phyloP scores from a whole-genome alignment of 2,888 invertebrate species.

The Taenaris catops region DNA sequence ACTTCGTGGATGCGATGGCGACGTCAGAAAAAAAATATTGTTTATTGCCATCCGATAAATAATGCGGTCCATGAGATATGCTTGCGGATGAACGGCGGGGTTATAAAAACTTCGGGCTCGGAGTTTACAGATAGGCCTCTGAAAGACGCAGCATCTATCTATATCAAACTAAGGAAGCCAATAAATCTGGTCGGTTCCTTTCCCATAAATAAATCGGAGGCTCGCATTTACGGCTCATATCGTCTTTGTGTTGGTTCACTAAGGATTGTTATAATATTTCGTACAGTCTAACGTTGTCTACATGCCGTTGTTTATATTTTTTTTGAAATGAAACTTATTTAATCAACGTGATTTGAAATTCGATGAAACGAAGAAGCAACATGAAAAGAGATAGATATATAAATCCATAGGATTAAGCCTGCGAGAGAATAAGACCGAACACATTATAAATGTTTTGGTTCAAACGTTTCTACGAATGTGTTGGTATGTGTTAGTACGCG shows the following conservation, averaged over 20 bases:
- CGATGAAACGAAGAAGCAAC: too few relatives aligned
- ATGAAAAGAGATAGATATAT: too few relatives aligned
- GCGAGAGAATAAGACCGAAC: too few relatives aligned
- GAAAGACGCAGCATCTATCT: conserved; percentile 47
- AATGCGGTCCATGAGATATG: conserved; percentile 40
- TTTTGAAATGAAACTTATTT: too few relatives aligned
- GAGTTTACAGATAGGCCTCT: conserved; percentile 46
- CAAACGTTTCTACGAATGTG: too few relatives aligned
- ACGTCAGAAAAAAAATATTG: conserved; percentile 42
- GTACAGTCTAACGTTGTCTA: too few relatives aligned
- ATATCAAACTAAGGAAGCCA: conserved; percentile 53
- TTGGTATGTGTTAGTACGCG: too few relatives aligned
- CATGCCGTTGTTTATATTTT: too few relatives aligned
- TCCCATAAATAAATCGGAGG: conserved; percentile 51
- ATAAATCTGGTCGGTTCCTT: conserved; percentile 60
- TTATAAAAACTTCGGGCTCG: conserved; percentile 37
- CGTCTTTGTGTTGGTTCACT: conserved; percentile 46
- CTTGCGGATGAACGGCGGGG: conserved; percentile 26
- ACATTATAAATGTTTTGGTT: too few relatives aligned
- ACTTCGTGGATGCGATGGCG: conserved; percentile 22
- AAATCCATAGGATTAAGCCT: too few relatives aligned
- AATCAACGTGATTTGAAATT: too few relatives aligned
- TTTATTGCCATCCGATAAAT: conserved; percentile 43
- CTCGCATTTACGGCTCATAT: conserved; percentile 41
- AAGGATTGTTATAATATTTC: conserved; percentile 37